These are phyloP conservation scores for Oreocharis arfaki DNA, from an alignment of 2,113 vertebrate genomes.

Conservation along the genomic window DNA sequence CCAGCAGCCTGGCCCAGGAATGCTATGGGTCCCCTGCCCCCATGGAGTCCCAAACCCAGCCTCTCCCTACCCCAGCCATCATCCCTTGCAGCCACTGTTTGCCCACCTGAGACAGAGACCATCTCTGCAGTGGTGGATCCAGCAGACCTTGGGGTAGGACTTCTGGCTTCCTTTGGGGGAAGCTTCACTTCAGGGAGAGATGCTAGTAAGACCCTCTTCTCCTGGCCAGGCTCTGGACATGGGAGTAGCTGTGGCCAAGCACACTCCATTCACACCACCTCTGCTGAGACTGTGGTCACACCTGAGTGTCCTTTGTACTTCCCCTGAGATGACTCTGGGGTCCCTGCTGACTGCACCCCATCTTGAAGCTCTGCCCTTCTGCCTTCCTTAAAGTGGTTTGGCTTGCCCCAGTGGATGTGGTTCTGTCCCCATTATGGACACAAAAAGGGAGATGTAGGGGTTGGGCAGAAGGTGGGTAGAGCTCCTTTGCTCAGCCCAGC, in stretches of 20 bases:
- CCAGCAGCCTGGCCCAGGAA: conserved; percentile 32
- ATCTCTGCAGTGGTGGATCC: background rate
- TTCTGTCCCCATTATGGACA: background rate
- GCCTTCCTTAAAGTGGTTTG: background rate
- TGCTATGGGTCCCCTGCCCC: conserved; percentile 24
- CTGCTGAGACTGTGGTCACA: background rate
- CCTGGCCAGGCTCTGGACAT: background rate
- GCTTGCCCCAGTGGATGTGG: background rate
- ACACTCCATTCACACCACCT: background rate
- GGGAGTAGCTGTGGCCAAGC: background rate
- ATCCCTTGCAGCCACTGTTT: background rate
- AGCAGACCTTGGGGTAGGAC: background rate
- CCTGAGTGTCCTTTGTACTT: background rate
- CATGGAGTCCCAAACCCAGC: background rate
- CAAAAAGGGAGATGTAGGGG: background rate
- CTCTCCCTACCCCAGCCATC: background rate
- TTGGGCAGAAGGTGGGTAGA: background rate
- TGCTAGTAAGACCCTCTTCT: background rate
- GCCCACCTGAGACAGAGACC: background rate
- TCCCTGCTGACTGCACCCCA: background rate
- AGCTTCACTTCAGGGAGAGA: background rate
- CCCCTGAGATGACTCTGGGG: background rate
- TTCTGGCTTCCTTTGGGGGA: background rate
- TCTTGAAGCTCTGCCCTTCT: background rate
- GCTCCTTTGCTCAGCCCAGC: background rate